Base-by-base conservation (phyloP, 64 coral and sea anemone genomes). In the Stichodactyla helianthus region DNA sequence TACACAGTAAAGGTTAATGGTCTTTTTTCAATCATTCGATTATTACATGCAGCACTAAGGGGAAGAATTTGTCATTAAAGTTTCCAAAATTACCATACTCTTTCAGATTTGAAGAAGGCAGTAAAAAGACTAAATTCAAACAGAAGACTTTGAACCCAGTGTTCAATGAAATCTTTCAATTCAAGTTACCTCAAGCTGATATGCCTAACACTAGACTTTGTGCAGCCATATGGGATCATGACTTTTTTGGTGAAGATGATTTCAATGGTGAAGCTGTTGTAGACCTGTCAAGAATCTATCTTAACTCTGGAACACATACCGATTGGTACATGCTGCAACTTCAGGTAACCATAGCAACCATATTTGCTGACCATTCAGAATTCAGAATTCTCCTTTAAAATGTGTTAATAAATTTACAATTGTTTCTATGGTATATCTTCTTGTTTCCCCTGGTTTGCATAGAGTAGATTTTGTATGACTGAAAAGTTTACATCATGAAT, bases 301-400 rank as follows among this genome's bases (percentile, higher is more conserved):
- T 98, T 51, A 94, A 79, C 50, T 54, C 89, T 84, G 88, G 92
- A 6, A 92, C 87, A 9, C 83, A 98, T 54, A 98, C 89, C 62
- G 95, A 98, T 54, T 98, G 95, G 95, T 88, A 89, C 59, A 94
- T 98, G 87, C 82, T 98, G 50, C 95, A 98, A 52, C 95, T 94
- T 64, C 92, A 94, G 95, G 92, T 98, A 90, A 74, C 68, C 62
- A 65, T 65, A n/a, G 18, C 25, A 26, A 26, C 22, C 9, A 8
- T 10, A 20, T n/a, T 71, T 11, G 10, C 65, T 58, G 55, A 58
- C 14, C 55, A 58, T 11, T 58, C 14, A 58, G 2, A 58, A 58
- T 58, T 15, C 35, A 44, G 2, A 44, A 44, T 44, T 44, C 35
- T 44, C 35, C 35, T 44, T 44, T 44, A 44, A 44, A 44, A 44